Conservation (phyloP, 2,797 vertebrate genomes). For the Gila robusta region DNA sequence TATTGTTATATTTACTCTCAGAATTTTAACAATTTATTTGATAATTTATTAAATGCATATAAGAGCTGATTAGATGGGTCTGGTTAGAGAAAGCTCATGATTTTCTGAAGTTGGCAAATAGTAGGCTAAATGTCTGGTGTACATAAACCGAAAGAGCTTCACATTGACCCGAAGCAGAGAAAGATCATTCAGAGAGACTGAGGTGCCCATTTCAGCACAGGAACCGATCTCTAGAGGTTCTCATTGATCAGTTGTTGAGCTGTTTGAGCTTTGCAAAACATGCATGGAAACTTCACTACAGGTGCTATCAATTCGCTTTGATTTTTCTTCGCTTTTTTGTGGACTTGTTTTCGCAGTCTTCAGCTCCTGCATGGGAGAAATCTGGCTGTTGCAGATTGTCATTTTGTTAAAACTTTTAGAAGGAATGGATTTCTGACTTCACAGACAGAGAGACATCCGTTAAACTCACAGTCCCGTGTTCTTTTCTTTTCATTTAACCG, state of each 20-base stretch:
- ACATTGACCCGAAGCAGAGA: slow-evolving; percentile 58
- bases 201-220: slow-evolving; percentile 68
- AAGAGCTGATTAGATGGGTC: not conserved
- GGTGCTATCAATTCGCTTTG: slow-evolving; percentile 18
- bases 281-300: slow-evolving; percentile 35
- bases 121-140: not conserved
- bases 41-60: not conserved
- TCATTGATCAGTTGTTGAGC: slow-evolving; percentile 65
- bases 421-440: slow-evolving; percentile 9
- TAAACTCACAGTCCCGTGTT: not conserved
- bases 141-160: slow-evolving; percentile 31
- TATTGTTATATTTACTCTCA: not conserved
- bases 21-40: not conserved
- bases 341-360: slow-evolving; percentile 17
- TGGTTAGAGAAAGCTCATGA: not conserved
- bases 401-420: slow-evolving; percentile 19
- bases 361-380: not conserved
- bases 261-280: slow-evolving; percentile 45
- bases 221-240: slow-evolving; percentile 66
- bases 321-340: not conserved
- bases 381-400: not conserved
- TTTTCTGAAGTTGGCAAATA: slow-evolving; percentile 38
- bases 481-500: not conserved
- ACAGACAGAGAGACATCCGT: not conserved
- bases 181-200: slow-evolving; percentile 70